Evolutionary conservation across 2,797 vertebrate species (phyloP), one percentile per base, ranked within the genome.

Genomic region (Pitangus sulphuratus): DNA sequence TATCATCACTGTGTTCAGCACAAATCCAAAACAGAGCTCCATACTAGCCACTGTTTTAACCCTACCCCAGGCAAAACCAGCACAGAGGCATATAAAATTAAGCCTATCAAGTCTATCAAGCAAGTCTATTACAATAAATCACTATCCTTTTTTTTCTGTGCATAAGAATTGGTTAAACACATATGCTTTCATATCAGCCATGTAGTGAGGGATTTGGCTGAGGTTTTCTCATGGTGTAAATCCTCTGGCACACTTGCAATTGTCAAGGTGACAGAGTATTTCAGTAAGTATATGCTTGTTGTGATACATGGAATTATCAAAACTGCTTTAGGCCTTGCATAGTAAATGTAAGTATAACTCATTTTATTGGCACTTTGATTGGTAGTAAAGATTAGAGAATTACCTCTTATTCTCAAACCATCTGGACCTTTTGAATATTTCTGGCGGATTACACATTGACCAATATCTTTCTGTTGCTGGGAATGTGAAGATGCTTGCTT

Each of bases 1-100:
- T 15, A 24, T 22, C 17, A 26, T 1, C 30, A 8, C 25, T 0
- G 1, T 35, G 9, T 51, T 33, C 58, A 45, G 30, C 37, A 45
- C 28, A 58, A 71, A 40, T 24, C 51, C n/a, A 45, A 51, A 74
- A 30, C 30, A 0, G 0, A 58, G 8, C 11, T 39, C 11, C 24
- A 26, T 4, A 51, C 25, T 21, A 51, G 16, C 15, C 5, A 12
- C n/a, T 25, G 15, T 15, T 58, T 42, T 30, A 37, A 50, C 45
- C 37, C n/a, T 28, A 12, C 8, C 31, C 16, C 6, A 39, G 44
- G 28, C 12, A 58, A 72, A 72, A 39, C 8, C 37, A 51, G 33
- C 16, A 58, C 14, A 53, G 53, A 53, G 40, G 28, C 33, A 30
- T 33, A 16, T 54, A 9, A 44, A 48, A 72, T 54, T 18, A 76